Evolutionary conservation across 2,888 invertebrate genomes (phyloP), one percentile per base, ranked within the genome.

Genomic region (Oasisia sp.): DNA sequence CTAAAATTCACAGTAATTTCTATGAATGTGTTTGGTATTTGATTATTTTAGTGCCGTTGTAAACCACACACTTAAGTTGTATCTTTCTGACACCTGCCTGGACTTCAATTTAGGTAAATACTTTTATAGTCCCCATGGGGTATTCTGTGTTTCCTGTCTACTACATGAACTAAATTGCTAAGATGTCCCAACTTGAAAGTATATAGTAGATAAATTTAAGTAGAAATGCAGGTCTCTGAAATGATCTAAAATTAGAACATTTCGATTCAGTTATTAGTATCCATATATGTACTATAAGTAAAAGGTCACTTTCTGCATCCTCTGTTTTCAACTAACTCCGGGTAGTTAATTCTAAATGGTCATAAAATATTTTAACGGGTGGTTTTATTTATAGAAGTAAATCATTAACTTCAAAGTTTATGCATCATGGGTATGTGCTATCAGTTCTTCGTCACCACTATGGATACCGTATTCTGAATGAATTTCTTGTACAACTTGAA

Each of bases 41-140:
- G 74, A 74, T 74, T 74, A n/a, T 74, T 74, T 74, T 74, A 74
- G 74, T 74, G 74, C 27, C 1, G 74, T 74, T 74, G 74, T 74
- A 74, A 74, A 74, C 19, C 74, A 19, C 14, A 74, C 74, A 74
- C 27, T 74, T 74, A 74, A 74, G 74, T 74, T 27, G 74, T 74
- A 74, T n/a, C 19, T 74, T 74, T 74, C 74, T 14, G 74, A 74
- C 14, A 74, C 74, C 14, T 74, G 74, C 19, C 19, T 74, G 74
- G 74, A 74, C 74, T 74, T 27, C 74, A 74, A 74, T 74, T 74
- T 74, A 74, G 74, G 74, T n/a, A 74, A n/a, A 27, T 74, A 74
- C 3, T 74, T 74, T 74, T 74, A 7, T 74, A 74, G 74, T 74
- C 27, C 27, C 38, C 38, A 38, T 38, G 38, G 38, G 38, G 38